Percentiles rank a stretch among this genome's conserved stretches.
Evolutionary conservation across 2,797 vertebrate genomes (phyloP).

Genomic region (Pantherophis alleghaniensis): DNA sequence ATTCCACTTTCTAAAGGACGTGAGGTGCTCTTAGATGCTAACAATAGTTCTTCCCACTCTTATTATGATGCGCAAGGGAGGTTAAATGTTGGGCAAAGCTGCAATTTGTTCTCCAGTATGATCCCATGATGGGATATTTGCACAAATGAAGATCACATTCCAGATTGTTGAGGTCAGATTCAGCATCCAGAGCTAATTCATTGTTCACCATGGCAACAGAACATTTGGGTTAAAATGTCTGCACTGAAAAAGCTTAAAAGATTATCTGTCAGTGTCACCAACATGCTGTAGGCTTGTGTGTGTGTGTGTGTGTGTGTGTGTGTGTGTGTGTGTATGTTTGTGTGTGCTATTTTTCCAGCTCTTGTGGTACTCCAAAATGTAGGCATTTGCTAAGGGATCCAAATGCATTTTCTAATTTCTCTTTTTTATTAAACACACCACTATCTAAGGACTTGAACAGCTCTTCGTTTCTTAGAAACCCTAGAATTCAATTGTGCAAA

Average conservation of each 20-base stretch:
- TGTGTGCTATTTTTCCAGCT: background rate
- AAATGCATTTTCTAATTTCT: background rate
- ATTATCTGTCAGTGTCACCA: conserved; percentile 22
- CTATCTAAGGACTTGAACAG: background rate
- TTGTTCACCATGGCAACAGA: conserved; percentile 48
- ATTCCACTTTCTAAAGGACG: background rate
- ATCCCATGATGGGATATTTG: background rate
- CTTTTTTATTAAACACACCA: background rate
- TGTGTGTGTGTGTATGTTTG: background rate
- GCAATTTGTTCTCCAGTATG: background rate
- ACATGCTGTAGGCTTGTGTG: background rate
- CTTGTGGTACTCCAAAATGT: background rate
- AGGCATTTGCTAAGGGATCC: background rate
- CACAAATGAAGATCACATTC: conserved; percentile 30
- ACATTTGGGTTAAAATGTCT: conserved; percentile 35
- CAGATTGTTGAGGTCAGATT: conserved; percentile 42
- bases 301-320: background rate
- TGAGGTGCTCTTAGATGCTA: background rate
- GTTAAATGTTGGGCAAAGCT: background rate
- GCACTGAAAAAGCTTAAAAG: conserved; percentile 46
- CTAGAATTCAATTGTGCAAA: background rate
- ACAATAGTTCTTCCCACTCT: background rate
- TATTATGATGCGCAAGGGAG: background rate
- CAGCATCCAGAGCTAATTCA: conserved; percentile 35
- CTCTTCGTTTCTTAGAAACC: background rate